These are phyloP conservation scores for Epizoanthus fatuus DNA, from an alignment of 92 coral and sea anemone genomes.

Conservation along the genomic window DNA sequence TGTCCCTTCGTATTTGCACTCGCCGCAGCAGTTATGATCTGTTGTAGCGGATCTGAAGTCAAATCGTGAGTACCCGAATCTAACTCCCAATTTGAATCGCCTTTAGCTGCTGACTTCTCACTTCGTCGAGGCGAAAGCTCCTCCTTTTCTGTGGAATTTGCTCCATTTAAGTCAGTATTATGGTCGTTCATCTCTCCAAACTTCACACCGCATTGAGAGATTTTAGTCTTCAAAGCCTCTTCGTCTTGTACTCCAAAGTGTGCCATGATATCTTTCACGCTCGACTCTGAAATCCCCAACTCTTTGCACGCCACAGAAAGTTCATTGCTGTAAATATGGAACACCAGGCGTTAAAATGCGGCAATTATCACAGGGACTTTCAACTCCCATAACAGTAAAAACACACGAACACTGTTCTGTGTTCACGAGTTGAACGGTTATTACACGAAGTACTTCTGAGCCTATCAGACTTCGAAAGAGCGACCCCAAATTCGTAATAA, in stretches of 20 bases:
- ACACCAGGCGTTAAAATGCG: constrained; percentile 39
- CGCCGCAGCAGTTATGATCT: constrained; percentile 87
- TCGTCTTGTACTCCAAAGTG: constrained; percentile 66
- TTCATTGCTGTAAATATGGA: constrained; percentile 76
- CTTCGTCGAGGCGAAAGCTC: constrained; percentile 53
- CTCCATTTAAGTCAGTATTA: constrained; percentile 28
- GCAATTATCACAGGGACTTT: constrained; percentile 26
- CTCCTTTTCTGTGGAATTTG: constrained; percentile 53
- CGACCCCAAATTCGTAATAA: constrained; percentile 30
- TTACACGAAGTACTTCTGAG: constrained; percentile 1
- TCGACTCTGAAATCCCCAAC: constrained; percentile 70
- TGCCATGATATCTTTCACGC: constrained; percentile 76
- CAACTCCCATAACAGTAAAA: constrained; percentile 13
- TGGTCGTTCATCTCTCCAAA: constrained; percentile 11
- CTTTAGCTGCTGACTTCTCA: constrained; percentile 78
- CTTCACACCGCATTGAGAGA: constrained; percentile 28
- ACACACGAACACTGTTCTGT: constrained; percentile 7
- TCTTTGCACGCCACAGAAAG: constrained; percentile 71
- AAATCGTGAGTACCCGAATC: constrained; percentile 91
- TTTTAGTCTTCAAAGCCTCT: constrained; percentile 45
- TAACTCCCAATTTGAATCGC: constrained; percentile 77
- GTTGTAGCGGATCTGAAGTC: constrained; percentile 81
- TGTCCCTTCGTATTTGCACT: constrained; percentile 77
- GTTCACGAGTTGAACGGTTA: constrained; percentile 32
- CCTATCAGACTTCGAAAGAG: constrained; percentile 19